phyloP scores from a whole-genome alignment of 2,113 vertebrate species.

The Alethe diademata region DNA sequence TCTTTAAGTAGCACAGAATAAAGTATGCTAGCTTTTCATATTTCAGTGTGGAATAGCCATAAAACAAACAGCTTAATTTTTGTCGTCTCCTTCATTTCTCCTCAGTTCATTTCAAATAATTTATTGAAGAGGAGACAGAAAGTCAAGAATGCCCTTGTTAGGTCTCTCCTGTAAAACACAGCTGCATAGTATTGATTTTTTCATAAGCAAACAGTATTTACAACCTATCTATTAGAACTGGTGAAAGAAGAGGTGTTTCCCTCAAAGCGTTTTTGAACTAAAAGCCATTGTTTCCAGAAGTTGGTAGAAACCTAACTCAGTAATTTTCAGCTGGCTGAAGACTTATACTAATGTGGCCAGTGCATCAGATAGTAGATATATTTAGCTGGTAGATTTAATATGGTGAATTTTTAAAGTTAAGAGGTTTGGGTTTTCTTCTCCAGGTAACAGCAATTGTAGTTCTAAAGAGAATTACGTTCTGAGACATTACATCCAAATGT shows the following conservation, averaged over 20 bases:
- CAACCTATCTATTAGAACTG: background rate
- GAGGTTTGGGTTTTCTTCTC: background rate
- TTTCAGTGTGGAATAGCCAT: background rate
- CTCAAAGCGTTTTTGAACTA: background rate
- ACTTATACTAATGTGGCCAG: background rate
- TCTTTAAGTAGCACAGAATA: background rate
- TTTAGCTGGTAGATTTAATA: background rate
- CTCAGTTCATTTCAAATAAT: background rate
- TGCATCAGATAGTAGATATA: background rate
- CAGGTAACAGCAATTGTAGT: background rate
- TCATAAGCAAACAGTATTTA: background rate
- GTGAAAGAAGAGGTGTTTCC: background rate
- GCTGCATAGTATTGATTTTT: background rate
- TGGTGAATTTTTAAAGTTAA: background rate
- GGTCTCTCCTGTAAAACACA: background rate
- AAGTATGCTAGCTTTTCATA: background rate
- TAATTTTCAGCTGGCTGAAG: background rate
- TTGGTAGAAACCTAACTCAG: background rate
- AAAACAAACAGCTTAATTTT: background rate
- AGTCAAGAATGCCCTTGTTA: background rate
- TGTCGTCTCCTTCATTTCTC: background rate
- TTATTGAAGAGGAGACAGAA: background rate
- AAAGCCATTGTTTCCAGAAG: background rate
- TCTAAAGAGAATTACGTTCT: background rate
- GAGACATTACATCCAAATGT: background rate